A percentile compares a stretch with the other conserved stretches of the same genome.
Evolutionary conservation across 2,113 vertebrate genomes (phyloP).

Genomic region (Petrocephalus zakoni): DNA sequence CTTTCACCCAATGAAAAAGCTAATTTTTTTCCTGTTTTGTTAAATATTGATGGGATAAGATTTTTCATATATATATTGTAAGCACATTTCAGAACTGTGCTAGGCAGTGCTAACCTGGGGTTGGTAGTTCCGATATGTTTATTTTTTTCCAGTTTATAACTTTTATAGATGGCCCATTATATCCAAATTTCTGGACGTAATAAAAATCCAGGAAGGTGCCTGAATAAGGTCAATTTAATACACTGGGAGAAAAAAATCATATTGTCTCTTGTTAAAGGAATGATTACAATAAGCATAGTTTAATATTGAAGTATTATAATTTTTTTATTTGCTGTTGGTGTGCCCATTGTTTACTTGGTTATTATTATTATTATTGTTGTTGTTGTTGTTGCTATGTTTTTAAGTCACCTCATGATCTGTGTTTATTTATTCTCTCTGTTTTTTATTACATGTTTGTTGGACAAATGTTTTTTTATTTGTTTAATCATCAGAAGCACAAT

Average conservation of each 20-base stretch:
- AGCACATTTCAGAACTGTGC: constrained; percentile 2
- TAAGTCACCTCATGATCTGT: neutral
- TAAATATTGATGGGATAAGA: neutral
- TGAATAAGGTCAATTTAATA: constrained; percentile 25
- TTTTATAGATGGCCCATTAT: constrained; percentile 32
- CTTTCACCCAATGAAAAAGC: constrained; percentile 16
- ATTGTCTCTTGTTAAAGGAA: neutral
- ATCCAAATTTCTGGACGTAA: constrained; percentile 35
- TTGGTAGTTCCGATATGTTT: constrained; percentile 29
- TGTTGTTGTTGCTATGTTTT: neutral
- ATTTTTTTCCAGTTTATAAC: constrained; percentile 26
- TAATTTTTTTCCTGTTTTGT: neutral
- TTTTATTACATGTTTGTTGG: neutral
- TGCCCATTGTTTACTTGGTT: neutral
- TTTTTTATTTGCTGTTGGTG: neutral
- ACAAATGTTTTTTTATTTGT: neutral
- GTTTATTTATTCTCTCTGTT: neutral
- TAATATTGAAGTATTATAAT: neutral
- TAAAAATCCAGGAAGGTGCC: constrained; percentile 29
- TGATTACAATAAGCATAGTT: neutral
- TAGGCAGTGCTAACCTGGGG: constrained; percentile 3
- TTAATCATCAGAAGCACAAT: neutral
- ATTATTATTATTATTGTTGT: neutral
- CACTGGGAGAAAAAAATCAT: neutral
- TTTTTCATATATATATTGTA: constrained; percentile 18